Evolutionary conservation across 30 jellyfish, hydroid and myxozoan species (phyloP).

Genomic region (Aurelia aurita complex sp. Pacific): DNA sequence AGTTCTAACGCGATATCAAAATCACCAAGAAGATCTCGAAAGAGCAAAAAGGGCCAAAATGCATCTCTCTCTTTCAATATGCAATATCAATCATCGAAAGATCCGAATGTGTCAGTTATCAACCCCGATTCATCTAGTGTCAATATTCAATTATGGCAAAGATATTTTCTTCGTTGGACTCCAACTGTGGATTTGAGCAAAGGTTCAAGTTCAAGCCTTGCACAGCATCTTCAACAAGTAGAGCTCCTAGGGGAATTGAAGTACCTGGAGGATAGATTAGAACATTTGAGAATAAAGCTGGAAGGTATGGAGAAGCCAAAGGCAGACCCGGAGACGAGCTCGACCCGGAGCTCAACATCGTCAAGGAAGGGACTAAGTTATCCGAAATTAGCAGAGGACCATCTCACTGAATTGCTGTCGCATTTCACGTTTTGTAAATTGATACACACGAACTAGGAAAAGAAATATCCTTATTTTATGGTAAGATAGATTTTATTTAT

Average conservation of each 20-base stretch:
- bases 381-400: constrained; percentile 22
- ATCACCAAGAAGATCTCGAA: constrained; percentile 2
- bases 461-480: neutral
- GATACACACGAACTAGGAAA: constrained; percentile 17
- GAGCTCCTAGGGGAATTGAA: constrained; percentile 78
- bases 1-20: neutral
- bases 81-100: constrained; percentile 43
- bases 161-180: constrained; percentile 82
- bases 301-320: constrained; percentile 19
- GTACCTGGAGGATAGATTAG: constrained; percentile 76
- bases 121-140: constrained; percentile 60
- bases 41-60: neutral
- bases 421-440: constrained; percentile 47
- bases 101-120: constrained; percentile 57
- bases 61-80: constrained; percentile 11
- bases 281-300: constrained; percentile 51
- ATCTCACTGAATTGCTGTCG: constrained; percentile 18
- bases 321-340: constrained; percentile 3
- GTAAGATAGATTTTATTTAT: neutral
- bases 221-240: constrained; percentile 77
- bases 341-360: constrained; percentile 7
- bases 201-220: constrained; percentile 66
- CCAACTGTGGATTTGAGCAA: constrained; percentile 73
- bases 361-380: constrained; percentile 21
- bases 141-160: constrained; percentile 66